Base-by-base conservation (phyloP, 2,113 vertebrate genomes). In the Rostratula benghalensis region DNA sequence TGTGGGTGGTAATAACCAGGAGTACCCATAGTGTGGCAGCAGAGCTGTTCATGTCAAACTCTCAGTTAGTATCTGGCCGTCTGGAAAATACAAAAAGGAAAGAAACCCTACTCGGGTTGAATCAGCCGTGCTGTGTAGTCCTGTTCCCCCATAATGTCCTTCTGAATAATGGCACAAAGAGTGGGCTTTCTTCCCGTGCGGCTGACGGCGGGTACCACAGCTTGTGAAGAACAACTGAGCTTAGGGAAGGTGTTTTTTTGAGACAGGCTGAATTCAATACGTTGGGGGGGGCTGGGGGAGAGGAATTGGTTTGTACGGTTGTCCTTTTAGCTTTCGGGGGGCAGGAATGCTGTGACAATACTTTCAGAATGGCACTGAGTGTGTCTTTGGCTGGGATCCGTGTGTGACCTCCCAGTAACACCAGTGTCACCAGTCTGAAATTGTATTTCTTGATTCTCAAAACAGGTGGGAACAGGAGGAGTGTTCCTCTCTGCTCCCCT, bases 11-110 rank as follows among this genome's bases (percentile, higher is more conserved):
- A 97, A 93, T 98, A 94, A 90, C 98, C 84, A 7, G 3, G 5
- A 71, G 94, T 39, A 95, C 97, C 98, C 98, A 95, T 98, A 37
- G 98, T 89, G 98, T 98, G 98, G 98, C 98, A 98, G 97, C 88
- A 98, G 97, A 95, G 97, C 78, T 56, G 97, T 97, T 35, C 6
- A 23, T 19, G 92, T 84, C 37, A 22, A 94, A 27, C 92, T 7
- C 2, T 0, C 22, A 2, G 31, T 15, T 17, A 23, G 70, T 45
- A 68, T 51, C 56, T 91, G 88, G 45, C 73, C 4, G 11, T 6
- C 60, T 96, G 14, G 0, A 61, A 25, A 53, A 12, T 10, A 1
- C 23, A 59, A 59, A 46, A 35, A 5, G 39, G 79, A 63, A 13
- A 31, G 21, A 63, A 88, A 53, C 9, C 45, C 63, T 27, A 0